Percentiles rank a stretch among this genome's conserved stretches.
phyloP scores from a whole-genome alignment of 2,797 vertebrate species.

The Graptemys geographica region DNA sequence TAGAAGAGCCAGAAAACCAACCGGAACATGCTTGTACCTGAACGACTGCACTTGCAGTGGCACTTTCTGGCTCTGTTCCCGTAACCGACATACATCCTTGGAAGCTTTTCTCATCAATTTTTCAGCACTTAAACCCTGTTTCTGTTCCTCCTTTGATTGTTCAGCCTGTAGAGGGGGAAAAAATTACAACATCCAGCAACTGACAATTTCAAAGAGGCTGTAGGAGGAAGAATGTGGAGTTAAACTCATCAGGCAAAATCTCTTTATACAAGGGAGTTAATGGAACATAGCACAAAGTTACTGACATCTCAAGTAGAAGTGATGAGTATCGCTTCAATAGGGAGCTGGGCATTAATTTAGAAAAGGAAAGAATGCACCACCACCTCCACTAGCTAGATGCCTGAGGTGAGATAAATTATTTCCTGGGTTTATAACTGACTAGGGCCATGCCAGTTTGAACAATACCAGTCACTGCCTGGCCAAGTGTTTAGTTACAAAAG shows the following conservation, averaged over 20 bases:
- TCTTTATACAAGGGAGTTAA: not conserved
- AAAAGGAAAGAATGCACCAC: not conserved
- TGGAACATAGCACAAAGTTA: not conserved
- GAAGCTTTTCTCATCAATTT: slow-evolving; percentile 87
- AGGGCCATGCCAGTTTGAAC: not conserved
- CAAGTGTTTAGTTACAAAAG: not conserved
- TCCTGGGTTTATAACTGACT: not conserved
- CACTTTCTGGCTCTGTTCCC: slow-evolving; percentile 88
- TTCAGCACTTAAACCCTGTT: slow-evolving; percentile 83
- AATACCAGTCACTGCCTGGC: not conserved
- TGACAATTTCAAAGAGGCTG: not conserved
- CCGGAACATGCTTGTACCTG: slow-evolving; percentile 77
- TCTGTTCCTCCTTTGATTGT: slow-evolving; percentile 85
- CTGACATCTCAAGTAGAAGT: not conserved
- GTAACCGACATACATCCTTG: slow-evolving; percentile 86
- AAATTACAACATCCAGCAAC: not conserved
- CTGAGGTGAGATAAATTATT: not conserved
- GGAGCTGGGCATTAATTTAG: not conserved
- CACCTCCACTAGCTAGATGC: not conserved
- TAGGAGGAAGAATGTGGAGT: not conserved
- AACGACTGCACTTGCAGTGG: slow-evolving; percentile 88
- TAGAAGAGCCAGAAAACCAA: not conserved
- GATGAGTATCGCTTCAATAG: rapidly evolving
- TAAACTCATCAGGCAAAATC: not conserved
- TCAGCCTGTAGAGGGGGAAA: slow-evolving; percentile 79